phyloP scores from a whole-genome alignment of 2,113 vertebrate genomes.

The Poeciliopsis retropinna region DNA sequence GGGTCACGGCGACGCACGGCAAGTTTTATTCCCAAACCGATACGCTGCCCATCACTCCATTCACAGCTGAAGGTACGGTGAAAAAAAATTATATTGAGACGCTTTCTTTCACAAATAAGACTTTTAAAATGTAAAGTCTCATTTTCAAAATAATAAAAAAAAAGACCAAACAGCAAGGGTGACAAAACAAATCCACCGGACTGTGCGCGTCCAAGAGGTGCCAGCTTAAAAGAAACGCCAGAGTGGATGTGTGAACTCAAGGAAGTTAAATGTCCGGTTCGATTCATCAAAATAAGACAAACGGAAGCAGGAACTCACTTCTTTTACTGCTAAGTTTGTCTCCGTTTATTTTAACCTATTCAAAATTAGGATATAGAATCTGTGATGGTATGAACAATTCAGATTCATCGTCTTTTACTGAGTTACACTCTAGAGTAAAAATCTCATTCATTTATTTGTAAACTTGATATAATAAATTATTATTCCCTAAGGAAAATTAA shows the following conservation, averaged over 20 bases:
- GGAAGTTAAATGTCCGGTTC: not conserved
- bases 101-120: too few species aligned
- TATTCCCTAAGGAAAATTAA: not conserved
- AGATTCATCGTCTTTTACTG: not conserved
- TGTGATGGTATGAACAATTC: not conserved
- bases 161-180: not conserved
- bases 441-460: not conserved
- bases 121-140: too few species aligned
- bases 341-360: not conserved
- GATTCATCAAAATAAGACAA: not conserved
- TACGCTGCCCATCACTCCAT: slow-evolving; percentile 35
- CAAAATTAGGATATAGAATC: not conserved
- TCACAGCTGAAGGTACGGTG: not conserved
- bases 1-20: slow-evolving; percentile 39
- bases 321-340: not conserved
- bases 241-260: not conserved
- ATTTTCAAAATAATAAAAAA: not conserved
- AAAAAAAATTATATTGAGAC: not conserved
- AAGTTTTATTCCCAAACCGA: slow-evolving; percentile 42
- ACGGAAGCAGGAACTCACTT: not conserved
- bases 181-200: not conserved
- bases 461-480: not conserved
- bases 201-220: not conserved
- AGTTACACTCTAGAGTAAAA: not conserved
- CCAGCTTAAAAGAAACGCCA: not conserved